These are phyloP conservation scores for Acrocephalus kingi DNA, from an alignment of 2,113 vertebrate species.

Conservation along the genomic window DNA sequence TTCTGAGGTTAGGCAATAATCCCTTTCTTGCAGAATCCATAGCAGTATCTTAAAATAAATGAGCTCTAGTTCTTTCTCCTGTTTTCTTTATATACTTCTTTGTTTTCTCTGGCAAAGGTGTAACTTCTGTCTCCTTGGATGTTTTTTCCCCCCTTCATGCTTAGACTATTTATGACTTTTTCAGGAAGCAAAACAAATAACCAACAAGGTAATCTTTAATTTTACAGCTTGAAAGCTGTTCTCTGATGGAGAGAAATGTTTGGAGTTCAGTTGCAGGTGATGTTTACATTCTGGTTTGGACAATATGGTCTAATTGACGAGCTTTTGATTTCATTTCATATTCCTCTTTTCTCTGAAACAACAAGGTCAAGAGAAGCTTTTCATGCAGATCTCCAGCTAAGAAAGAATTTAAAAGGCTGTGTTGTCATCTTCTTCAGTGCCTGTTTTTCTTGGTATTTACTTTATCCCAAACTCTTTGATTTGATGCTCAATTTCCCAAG, in stretches of 20 bases:
- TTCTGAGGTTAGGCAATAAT: background rate
- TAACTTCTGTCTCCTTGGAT: background rate
- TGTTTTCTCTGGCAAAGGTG: background rate
- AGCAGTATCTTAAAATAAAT: background rate
- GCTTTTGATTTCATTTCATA: background rate
- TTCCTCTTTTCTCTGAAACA: background rate
- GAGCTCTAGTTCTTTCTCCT: background rate
- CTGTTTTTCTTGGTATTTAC: background rate
- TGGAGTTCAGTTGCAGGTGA: background rate
- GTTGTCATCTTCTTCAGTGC: background rate
- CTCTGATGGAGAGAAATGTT: background rate
- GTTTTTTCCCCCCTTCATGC: background rate
- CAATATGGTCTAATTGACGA: background rate
- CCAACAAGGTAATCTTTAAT: background rate
- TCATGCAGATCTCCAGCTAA: background rate
- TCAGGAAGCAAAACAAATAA: background rate
- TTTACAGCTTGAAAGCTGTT: background rate
- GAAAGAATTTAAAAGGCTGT: background rate
- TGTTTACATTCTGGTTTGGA: background rate
- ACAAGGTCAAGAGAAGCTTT: background rate
- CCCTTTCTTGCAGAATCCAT: background rate
- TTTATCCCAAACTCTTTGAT: background rate
- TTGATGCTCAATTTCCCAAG: background rate
- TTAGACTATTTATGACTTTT: background rate
- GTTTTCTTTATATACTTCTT: background rate